Evolutionary conservation across 2,113 vertebrate species (phyloP), one percentile per base, ranked within the genome.

Genomic region (Cyprinodon tularosa): DNA sequence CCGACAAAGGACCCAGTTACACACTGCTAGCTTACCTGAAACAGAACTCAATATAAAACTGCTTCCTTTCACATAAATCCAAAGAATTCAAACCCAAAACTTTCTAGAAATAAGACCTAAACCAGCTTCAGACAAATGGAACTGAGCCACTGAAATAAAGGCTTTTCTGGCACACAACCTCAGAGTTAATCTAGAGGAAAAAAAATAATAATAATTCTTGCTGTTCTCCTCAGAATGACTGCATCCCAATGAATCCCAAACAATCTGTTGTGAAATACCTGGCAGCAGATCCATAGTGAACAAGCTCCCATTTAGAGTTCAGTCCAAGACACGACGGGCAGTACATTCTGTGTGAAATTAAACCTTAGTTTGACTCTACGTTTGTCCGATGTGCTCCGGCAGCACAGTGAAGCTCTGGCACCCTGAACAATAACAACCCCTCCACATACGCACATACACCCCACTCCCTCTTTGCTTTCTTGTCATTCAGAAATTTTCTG

Each of bases 401-500:
- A 68, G 57, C 72, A 77, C 77, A 71, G 72, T 62, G 71, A 72
- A 90, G 81, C 86, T 80, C 59, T 77, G 66, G 74, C 66, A 57
- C 75, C 73, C 71, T 76, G 80, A 86, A 91, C 87, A 93, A 92
- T 83, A 65, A 57, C 17, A 20, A 6, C 42, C 4, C 50, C 50
- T 17, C 5, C 48, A 29, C 29, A 29, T 29, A 29, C 29, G 29
- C 29, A 29, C 66, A 62, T 53, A 67, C 76, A 70, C 75, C 53
- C 64, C 83, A 48, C 88, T 68, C 88, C 81, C 88, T 78, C 85
- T 92, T 78, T 89, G 90, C 92, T 91, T 92, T 90, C 92, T 93
- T 92, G 86, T 75, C 85, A 93, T 93, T 94, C 89, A 91, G 76
- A 91, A 17, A 83, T 84, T 90, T 92, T 92, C 88, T 89, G 86